phyloP scores from a whole-genome alignment of 1,140 invertebrate species.

The Drosophila guanche region DNA sequence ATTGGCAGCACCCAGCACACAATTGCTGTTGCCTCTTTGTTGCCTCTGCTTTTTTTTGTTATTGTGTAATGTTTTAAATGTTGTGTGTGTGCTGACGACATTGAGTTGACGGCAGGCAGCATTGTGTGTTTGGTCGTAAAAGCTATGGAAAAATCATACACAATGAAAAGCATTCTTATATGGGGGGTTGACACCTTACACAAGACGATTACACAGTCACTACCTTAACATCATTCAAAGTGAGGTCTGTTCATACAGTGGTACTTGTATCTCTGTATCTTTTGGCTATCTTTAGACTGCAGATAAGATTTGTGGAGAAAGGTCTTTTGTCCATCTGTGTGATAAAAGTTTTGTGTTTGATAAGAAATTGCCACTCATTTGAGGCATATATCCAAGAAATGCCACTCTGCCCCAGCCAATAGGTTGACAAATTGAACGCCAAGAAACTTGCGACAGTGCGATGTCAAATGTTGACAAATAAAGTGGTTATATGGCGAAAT shows the following conservation, averaged over 20 bases:
- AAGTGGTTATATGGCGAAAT: constrained; percentile 72
- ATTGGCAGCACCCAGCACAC: constrained; percentile 7
- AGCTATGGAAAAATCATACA: constrained; percentile 12
- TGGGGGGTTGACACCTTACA: constrained; percentile 45
- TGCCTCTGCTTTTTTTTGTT: constrained; percentile 30
- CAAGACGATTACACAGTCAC: constrained; percentile 43
- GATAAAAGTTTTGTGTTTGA: constrained; percentile 16
- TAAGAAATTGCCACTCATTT: not conserved
- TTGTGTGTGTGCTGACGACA: constrained; percentile 50
- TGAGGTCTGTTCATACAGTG: constrained; percentile 12
- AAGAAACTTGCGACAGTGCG: constrained; percentile 72
- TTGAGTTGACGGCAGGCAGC: constrained; percentile 45
- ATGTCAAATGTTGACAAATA: constrained; percentile 76
- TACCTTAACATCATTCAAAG: constrained; percentile 52
- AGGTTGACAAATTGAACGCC: constrained; percentile 72
- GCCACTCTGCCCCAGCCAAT: not conserved
- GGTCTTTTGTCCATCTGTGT: constrained; percentile 31
- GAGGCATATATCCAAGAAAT: too few relatives aligned
- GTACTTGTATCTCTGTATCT: not conserved
- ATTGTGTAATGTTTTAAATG: constrained; percentile 72
- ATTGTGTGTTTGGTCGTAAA: constrained; percentile 13
- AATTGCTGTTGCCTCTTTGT: constrained; percentile 18
- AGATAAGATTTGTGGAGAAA: constrained; percentile 31
- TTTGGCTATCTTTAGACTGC: constrained; percentile 1
- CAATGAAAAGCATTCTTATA: constrained; percentile 64